A percentile compares a stretch with the other conserved stretches of the same genome.
These are phyloP conservation scores for Cynoglossus semilaevis DNA, from an alignment of 2,113 vertebrate genomes.

Conservation along the genomic window DNA sequence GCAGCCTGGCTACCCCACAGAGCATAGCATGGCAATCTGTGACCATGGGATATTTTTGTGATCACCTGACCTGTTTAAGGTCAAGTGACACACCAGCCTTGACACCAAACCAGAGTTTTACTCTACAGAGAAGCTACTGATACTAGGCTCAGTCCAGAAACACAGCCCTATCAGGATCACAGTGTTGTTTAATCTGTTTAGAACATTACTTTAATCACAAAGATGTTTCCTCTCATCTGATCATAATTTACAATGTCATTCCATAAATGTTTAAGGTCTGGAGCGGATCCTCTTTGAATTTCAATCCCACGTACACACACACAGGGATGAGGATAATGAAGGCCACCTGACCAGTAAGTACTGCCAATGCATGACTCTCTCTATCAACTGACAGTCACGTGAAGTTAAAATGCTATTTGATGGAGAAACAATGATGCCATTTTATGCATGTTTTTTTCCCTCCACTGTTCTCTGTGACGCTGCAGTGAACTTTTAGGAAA, in stretches of 20 bases:
- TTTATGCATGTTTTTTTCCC: not conserved
- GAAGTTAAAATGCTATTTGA: constrained; percentile 7
- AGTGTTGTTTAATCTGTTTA: not conserved
- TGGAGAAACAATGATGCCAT: not conserved
- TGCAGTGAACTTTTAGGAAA: no score
- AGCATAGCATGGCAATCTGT: no score
- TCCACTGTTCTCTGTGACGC: not conserved
- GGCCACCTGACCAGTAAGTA: constrained; percentile 34
- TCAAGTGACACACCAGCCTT: no score
- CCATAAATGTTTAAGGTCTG: not conserved
- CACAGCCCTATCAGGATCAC: not conserved
- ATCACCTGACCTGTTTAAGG: no score
- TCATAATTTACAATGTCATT: not conserved
- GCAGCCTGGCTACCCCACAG: no score
- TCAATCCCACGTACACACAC: not conserved
- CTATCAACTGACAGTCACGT: constrained; percentile 37
- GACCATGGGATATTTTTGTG: no score
- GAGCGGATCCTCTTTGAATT: constrained; percentile 8
- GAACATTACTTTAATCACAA: not conserved
- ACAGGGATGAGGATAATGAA: constrained; percentile 29
- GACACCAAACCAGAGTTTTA: no score
- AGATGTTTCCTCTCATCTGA: not conserved
- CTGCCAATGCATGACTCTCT: not conserved
- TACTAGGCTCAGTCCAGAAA: not conserved
- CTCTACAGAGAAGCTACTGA: no score